Evolutionary conservation across 1,140 invertebrate species (phyloP).

Genomic region (Stenopsyche tienmushanensis): DNA sequence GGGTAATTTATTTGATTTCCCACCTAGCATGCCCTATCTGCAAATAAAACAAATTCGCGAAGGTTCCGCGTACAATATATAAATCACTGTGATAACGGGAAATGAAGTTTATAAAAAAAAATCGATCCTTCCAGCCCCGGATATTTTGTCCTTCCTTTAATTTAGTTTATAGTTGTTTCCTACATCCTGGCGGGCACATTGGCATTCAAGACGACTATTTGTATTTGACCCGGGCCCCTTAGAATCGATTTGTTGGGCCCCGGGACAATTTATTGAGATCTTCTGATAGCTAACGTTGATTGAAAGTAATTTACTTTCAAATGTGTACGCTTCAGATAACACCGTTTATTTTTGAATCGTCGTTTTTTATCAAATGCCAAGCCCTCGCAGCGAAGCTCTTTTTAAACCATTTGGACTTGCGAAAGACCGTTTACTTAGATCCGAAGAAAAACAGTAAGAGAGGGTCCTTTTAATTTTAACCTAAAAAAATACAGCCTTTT

Average conservation of each 20-base stretch:
- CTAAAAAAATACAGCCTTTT: no score
- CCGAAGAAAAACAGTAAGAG: no score
- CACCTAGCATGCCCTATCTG: no score
- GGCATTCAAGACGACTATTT: constrained; percentile 18
- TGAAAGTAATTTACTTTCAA: constrained; percentile 26
- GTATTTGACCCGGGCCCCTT: constrained; percentile 13
- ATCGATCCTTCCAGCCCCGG: constrained; percentile 6
- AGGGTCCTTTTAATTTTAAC: background rate
- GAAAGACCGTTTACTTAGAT: no score
- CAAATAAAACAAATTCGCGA: background rate
- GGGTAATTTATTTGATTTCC: no score
- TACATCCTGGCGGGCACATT: constrained; percentile 9
- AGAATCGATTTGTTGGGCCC: constrained; percentile 15
- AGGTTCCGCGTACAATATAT: background rate
- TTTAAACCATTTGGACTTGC: background rate
- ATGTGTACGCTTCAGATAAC: no score
- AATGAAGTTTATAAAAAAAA: constrained; percentile 21
- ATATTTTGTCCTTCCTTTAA: constrained; percentile 24
- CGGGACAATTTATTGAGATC: constrained; percentile 22
- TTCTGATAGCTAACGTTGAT: constrained; percentile 18
- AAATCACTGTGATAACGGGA: constrained; percentile 8
- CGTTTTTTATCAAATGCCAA: background rate
- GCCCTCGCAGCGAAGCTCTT: background rate
- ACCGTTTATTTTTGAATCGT: background rate
- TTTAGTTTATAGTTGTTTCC: constrained; percentile 23